These are phyloP conservation scores for Lytechinus pictus DNA, from an alignment of 35 echinoderm and acorn worm genomes.

Conservation along the genomic window DNA sequence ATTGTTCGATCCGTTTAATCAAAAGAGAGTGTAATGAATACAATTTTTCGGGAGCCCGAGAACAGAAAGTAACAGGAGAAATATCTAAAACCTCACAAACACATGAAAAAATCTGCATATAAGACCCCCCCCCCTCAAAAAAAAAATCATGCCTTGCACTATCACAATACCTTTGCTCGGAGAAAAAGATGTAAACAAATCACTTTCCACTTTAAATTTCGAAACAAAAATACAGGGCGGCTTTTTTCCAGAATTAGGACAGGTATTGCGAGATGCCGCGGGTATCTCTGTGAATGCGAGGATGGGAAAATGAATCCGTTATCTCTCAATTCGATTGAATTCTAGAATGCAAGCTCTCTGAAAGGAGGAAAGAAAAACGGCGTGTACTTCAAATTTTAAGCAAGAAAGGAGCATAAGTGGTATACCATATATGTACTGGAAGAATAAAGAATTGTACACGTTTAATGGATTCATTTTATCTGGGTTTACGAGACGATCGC, in stretches of 20 bases:
- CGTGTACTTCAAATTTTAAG: background rate
- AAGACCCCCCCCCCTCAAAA: background rate
- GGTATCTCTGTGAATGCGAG: background rate
- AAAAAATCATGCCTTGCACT: background rate
- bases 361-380: background rate
- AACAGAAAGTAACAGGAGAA: background rate
- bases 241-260: background rate
- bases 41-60: too few relatives aligned
- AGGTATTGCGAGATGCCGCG: background rate
- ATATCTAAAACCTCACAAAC: background rate
- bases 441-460: background rate
- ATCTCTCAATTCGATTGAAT: background rate
- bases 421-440: background rate
- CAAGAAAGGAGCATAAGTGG: background rate
- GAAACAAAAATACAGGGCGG: background rate
- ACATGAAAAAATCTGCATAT: background rate
- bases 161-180: background rate
- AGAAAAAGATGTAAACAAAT: background rate
- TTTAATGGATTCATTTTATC: background rate
- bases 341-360: background rate
- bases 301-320: background rate
- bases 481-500: background rate
- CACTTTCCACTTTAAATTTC: slow-evolving; percentile 1
- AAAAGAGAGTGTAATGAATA: too few relatives aligned
- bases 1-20: too few relatives aligned